These are phyloP conservation scores for Galagoides demidoff DNA, from an alignment of 2,797 vertebrate genomes.

Conservation along the genomic window DNA sequence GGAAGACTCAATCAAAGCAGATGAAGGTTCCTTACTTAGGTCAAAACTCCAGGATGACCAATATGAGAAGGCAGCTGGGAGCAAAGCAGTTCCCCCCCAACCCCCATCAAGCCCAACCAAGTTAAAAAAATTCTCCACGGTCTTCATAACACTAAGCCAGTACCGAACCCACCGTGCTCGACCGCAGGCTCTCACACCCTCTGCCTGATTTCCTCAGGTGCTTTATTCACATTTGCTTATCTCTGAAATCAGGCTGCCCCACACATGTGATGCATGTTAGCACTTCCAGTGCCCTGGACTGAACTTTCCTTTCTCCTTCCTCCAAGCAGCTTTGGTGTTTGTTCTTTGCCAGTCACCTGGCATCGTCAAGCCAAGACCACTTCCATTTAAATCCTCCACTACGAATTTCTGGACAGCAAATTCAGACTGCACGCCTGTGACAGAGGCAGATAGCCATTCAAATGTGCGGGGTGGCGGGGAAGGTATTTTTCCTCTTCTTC, in stretches of 20 bases:
- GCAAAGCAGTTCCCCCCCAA: background rate
- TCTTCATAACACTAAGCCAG: background rate
- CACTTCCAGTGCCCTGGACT: background rate
- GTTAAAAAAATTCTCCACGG: background rate
- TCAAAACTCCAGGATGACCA: background rate
- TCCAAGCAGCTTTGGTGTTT: background rate
- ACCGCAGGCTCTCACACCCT: background rate
- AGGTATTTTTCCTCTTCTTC: too few relatives aligned
- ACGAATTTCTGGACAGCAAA: background rate
- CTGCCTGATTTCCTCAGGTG: constrained; percentile 33
- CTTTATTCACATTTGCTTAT: background rate
- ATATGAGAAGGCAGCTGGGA: background rate
- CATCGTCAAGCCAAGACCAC: background rate
- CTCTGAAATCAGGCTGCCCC: background rate
- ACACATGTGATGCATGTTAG: background rate
- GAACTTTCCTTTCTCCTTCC: constrained; percentile 8
- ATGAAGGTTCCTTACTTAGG: background rate
- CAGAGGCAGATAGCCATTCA: background rate
- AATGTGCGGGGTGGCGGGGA: background rate
- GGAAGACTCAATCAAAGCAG: background rate
- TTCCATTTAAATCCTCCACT: constrained; percentile 25
- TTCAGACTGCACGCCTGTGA: background rate
- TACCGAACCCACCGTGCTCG: background rate
- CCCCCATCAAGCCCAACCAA: background rate
- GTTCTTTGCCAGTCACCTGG: background rate